phyloP scores from a whole-genome alignment of 2,888 invertebrate genomes.

The Lymantria monacha region DNA sequence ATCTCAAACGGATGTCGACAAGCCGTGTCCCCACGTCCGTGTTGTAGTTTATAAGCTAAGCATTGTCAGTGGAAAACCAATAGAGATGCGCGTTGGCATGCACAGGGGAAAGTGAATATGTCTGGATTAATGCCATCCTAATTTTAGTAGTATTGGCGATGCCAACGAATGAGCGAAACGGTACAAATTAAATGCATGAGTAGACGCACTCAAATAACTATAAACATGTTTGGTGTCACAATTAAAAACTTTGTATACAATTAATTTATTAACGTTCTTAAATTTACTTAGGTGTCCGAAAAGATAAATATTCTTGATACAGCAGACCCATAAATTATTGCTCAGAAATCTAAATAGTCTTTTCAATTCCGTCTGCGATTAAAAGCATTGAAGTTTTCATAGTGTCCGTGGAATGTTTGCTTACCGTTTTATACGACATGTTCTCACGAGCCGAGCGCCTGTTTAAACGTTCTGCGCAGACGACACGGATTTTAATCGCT shows the following conservation, averaged over 20 bases:
- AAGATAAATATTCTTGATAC: no score
- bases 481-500: conserved; percentile 72
- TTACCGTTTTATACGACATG: conserved; percentile 49
- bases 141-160: neutral
- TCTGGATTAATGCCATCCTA: conserved; percentile 18
- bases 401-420: conserved; percentile 43
- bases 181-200: no score
- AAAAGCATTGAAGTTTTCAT: conserved; percentile 32
- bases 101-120: conserved; percentile 37
- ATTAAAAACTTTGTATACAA: no score
- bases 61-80: conserved; percentile 39
- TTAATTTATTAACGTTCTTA: no score
- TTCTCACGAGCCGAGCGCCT: conserved; percentile 68
- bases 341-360: no score
- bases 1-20: conserved; percentile 39
- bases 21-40: conserved; percentile 28
- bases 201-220: no score
- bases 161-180: no score
- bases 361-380: conserved; percentile 19
- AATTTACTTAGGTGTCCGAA: no score
- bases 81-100: conserved; percentile 37
- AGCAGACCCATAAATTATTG: no score
- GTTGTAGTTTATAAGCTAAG: conserved; percentile 32
- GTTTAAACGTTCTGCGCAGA: conserved; percentile 50
- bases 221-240: no score